phyloP scores from a whole-genome alignment of 2,888 invertebrate species.

The Oxycera nigricornis region DNA sequence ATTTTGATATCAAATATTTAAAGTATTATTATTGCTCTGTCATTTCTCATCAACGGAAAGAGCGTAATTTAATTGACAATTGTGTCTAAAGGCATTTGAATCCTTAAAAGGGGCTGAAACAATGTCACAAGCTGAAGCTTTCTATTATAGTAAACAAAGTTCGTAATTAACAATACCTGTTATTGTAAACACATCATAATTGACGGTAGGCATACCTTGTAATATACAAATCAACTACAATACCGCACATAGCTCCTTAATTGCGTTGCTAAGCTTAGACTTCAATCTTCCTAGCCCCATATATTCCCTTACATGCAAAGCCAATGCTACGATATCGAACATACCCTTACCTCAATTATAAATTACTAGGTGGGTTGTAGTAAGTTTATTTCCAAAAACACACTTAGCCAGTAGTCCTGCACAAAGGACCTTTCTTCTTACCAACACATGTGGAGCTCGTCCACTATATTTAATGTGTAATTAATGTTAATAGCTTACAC shows the following conservation, averaged over 20 bases:
- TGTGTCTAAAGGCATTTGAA: too few species aligned
- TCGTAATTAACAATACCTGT: not conserved
- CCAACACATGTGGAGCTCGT: not conserved
- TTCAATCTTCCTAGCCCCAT: not conserved
- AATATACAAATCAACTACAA: not conserved
- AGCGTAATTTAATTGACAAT: too few species aligned
- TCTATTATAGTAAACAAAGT: not conserved
- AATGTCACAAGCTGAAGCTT: too few species aligned
- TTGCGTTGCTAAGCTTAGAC: not conserved
- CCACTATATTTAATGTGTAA: not conserved
- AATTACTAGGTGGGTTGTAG: not conserved
- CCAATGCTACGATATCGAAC: not conserved
- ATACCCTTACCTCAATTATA: not conserved
- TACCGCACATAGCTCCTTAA: not conserved
- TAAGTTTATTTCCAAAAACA: not conserved
- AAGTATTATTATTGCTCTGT: too few species aligned
- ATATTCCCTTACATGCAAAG: not conserved
- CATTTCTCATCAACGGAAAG: too few species aligned
- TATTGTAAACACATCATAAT: not conserved
- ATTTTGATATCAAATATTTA: too few species aligned
- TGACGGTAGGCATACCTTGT: not conserved
- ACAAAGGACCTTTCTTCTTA: not conserved
- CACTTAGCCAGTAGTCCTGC: not conserved
- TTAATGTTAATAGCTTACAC: conserved; percentile 20
- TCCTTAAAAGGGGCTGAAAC: too few species aligned